These are phyloP conservation scores for Tenualosa thibaudeaui DNA, from an alignment of 2,797 vertebrate genomes.

Conservation along the genomic window DNA sequence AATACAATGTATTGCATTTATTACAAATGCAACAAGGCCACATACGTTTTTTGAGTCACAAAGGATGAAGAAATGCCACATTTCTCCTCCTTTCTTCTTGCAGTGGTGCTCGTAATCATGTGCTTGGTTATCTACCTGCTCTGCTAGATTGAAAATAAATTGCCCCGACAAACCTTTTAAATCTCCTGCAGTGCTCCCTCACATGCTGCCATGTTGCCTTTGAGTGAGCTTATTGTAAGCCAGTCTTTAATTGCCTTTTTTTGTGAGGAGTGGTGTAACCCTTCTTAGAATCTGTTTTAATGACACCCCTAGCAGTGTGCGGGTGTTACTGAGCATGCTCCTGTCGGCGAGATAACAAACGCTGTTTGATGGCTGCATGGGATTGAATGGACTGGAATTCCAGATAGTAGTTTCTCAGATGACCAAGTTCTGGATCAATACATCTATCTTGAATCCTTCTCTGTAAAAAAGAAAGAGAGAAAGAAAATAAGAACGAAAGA, in stretches of 20 bases:
- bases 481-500: not conserved
- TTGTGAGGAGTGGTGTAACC: constrained; percentile 58
- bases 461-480: too few relatives aligned
- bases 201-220: constrained; percentile 54
- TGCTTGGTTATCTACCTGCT: constrained; percentile 55
- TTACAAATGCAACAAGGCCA: not conserved
- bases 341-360: constrained; percentile 50
- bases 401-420: constrained; percentile 28
- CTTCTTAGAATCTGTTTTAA: constrained; percentile 63
- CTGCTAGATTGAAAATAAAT: constrained; percentile 59
- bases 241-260: constrained; percentile 70
- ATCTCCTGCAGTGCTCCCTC: constrained; percentile 42
- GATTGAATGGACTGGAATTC: constrained; percentile 42
- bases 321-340: constrained; percentile 45
- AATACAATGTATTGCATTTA: not conserved
- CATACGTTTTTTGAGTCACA: constrained; percentile 18
- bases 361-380: constrained; percentile 40
- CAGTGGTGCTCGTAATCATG: constrained; percentile 54
- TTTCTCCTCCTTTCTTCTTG: constrained; percentile 23
- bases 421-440: constrained; percentile 1
- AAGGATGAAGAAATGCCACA: constrained; percentile 35
- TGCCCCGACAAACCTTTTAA: constrained; percentile 51
- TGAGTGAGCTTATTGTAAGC: constrained; percentile 56
- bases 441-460: not conserved
- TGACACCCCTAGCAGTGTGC: constrained; percentile 56